Conservation (phyloP, 2,888 invertebrate genomes). For the Myopa testacea region DNA sequence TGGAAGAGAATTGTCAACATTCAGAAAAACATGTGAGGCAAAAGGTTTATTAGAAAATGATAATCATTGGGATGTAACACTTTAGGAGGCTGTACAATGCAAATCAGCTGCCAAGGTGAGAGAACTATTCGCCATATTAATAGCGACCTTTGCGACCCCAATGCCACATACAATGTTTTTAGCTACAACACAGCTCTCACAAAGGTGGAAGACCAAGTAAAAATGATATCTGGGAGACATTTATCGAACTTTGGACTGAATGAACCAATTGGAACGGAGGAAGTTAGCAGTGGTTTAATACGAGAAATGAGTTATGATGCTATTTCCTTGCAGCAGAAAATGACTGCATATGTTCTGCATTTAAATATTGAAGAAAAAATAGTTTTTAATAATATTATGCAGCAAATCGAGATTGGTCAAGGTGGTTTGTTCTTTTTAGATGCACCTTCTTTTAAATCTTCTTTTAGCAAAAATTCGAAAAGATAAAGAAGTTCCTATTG, state of each 20-base stretch:
- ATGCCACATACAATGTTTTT: background rate
- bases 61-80: background rate
- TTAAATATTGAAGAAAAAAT: background rate
- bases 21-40: background rate
- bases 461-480: conserved; percentile 4
- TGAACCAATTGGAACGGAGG: background rate
- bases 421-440: conserved; percentile 32
- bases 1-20: background rate
- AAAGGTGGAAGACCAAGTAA: conserved; percentile 1
- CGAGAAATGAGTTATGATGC: background rate
- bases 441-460: conserved; percentile 32
- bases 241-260: background rate
- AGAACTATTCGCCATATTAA: background rate
- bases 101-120: background rate
- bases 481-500: conserved; percentile 30
- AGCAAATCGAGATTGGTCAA: background rate
- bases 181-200: background rate
- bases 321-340: background rate
- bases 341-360: background rate
- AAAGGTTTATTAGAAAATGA: background rate
- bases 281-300: background rate
- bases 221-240: background rate
- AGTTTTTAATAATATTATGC: background rate
- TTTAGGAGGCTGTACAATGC: background rate
- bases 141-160: background rate